phyloP scores from a whole-genome alignment of 2,888 invertebrate genomes.

The Netelia fuscicornis region DNA sequence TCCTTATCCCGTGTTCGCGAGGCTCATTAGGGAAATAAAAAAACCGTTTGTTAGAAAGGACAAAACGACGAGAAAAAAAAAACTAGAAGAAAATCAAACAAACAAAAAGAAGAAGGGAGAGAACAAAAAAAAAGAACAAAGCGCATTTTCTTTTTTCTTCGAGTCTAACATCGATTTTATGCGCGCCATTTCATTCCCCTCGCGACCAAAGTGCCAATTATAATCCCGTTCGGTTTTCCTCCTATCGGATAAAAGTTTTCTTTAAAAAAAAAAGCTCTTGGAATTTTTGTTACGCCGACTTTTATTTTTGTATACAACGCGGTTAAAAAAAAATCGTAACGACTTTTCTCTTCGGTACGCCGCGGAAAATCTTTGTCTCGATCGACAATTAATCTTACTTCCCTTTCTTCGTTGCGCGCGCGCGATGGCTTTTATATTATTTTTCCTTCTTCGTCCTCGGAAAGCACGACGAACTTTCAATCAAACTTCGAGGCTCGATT shows the following conservation, averaged over 20 bases:
- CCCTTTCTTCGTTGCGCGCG: constrained; percentile 3
- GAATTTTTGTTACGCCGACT: neutral
- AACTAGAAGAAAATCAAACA: constrained; percentile 2
- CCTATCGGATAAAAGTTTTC: constrained; percentile 35
- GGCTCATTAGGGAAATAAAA: constrained; percentile 44
- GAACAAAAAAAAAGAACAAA: neutral
- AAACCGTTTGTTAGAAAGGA: constrained; percentile 19
- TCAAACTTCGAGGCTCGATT: constrained; percentile 51
- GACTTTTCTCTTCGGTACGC: constrained; percentile 12
- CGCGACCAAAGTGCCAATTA: constrained; percentile 53
- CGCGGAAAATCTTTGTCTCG: constrained; percentile 22
- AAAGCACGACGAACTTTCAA: constrained; percentile 20
- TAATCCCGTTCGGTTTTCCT: constrained; percentile 32
- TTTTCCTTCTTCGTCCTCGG: neutral
- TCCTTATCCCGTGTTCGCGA: constrained; percentile 1
- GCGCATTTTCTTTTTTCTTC: neutral
- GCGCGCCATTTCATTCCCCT: constrained; percentile 8
- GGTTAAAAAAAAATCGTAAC: constrained; percentile 18
- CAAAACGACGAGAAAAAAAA: constrained; percentile 21
- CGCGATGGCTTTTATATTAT: constrained; percentile 17
- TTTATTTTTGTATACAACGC: neutral
- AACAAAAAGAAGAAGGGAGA: neutral
- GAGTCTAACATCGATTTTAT: constrained; percentile 37
- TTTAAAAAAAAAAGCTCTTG: neutral
- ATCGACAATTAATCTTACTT: constrained; percentile 24